Evolutionary conservation across 2,888 invertebrate genomes (phyloP), one percentile per base, ranked within the genome.

Genomic region (Hirtodrosophila duncani): DNA sequence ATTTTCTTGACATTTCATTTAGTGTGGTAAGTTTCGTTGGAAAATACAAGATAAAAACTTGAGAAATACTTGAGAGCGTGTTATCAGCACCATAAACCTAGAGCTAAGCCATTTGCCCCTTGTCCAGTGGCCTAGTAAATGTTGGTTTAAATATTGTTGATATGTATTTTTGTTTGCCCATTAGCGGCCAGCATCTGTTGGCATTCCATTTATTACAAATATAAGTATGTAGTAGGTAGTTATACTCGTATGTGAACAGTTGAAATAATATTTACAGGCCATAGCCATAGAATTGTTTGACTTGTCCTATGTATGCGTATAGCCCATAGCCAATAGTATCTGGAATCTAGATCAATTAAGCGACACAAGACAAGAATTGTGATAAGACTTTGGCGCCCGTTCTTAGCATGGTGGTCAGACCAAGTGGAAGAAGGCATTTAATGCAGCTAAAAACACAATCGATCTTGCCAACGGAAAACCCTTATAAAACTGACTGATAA

Each of bases 271-370:
- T 74, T 71, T 71, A 70, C 66, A 48, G 50, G 39, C 7, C 7
- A 20, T 34, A 21, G 33, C 16, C 20, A 23, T 34, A 30, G 42
- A 8, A 38, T 13, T 31, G n/a, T 30, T 34, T 26, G 14, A 24
- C 27, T 29, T 42, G 33, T 14, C 11, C 13, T 31, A 20, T 17
- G 13, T 33, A 34, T 20, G 33, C 42, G 17, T 21, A 16, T n/a
- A 27, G 18, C 17, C 13, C 36, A 34, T 18, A 46, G 41, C 26
- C 51, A 30, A n/a, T n/a, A n/a, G n/a, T n/a, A n/a, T n/a, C n/a
- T n/a, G n/a, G n/a, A 52, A 69, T 75, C 46, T 75, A 59, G 74
- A 74, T 77, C 74, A 74, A 74, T 77, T 77, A 64, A 67, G 55
- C 67, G 55, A 38, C 57, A 68, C 61, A 27, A 31, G 42, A 60